These are phyloP conservation scores for Helicoverpa zea DNA, from an alignment of 1,140 invertebrate species.

Conservation along the genomic window DNA sequence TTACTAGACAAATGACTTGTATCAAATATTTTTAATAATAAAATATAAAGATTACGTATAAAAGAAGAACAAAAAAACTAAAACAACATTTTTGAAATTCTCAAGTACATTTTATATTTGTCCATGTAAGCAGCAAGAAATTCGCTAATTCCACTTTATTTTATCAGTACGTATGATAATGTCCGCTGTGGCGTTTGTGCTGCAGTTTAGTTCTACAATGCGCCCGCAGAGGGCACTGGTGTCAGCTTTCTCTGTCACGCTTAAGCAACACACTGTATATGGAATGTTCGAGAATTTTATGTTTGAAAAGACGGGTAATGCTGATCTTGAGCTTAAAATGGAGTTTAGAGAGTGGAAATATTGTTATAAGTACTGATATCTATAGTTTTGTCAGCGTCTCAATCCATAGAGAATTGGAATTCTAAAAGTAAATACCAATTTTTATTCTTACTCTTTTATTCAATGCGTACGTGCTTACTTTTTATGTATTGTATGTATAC, in stretches of 20 bases:
- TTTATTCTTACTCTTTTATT: too few relatives aligned
- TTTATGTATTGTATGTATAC: too few relatives aligned
- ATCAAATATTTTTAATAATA: too few relatives aligned
- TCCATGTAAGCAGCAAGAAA: slow-evolving; percentile 2
- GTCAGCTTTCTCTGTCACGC: not conserved
- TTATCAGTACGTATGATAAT: slow-evolving; percentile 35
- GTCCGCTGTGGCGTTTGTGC: slow-evolving; percentile 16
- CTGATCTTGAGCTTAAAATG: not conserved
- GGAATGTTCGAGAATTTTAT: not conserved
- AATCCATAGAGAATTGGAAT: too few relatives aligned
- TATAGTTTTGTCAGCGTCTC: too few relatives aligned
- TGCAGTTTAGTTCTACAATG: slow-evolving; percentile 29
- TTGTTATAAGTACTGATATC: too few relatives aligned
- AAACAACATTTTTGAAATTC: not conserved
- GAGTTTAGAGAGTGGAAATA: not conserved
- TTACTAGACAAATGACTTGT: too few relatives aligned
- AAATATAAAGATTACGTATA: too few relatives aligned
- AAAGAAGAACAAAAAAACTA: not conserved
- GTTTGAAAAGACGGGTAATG: not conserved
- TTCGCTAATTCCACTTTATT: slow-evolving; percentile 30
- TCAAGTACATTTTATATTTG: slow-evolving; percentile 2
- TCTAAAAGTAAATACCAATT: too few relatives aligned
- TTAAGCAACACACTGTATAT: slow-evolving; percentile 22
- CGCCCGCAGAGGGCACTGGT: slow-evolving; percentile 27
- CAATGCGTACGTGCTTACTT: too few relatives aligned